A percentile compares a stretch with the other conserved stretches of the same genome.
These are phyloP conservation scores for Drosophila niveifrons DNA, from an alignment of 2,888 invertebrate genomes.

Conservation along the genomic window DNA sequence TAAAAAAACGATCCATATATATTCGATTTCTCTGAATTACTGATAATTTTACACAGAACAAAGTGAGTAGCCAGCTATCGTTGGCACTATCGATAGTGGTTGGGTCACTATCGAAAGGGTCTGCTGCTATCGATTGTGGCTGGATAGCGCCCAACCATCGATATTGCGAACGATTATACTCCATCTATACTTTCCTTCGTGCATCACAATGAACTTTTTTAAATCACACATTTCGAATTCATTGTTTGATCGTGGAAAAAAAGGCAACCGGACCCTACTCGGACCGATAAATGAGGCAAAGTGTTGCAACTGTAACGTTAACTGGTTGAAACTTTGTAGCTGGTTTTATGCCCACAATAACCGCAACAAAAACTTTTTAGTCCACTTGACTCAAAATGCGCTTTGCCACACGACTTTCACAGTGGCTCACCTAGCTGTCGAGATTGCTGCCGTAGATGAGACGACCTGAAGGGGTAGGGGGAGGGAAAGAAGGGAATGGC, in stretches of 20 bases:
- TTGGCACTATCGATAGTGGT: too few species aligned
- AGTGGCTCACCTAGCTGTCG: conserved; percentile 26
- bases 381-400: conserved; percentile 67
- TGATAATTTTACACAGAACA: too few species aligned
- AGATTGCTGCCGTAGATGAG: neutral
- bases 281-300: conserved; percentile 19
- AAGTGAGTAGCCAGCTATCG: too few species aligned
- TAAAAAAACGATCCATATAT: too few species aligned
- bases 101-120: too few species aligned
- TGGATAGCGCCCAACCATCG: too few species aligned
- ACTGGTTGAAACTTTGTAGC: conserved; percentile 65
- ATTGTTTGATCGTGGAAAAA: conserved; percentile 30
- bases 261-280: neutral
- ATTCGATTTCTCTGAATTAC: too few species aligned
- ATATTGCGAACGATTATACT: too few species aligned
- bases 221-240: neutral
- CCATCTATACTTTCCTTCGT: too few species aligned
- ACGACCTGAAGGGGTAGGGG: neutral
- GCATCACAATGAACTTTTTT: neutral
- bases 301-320: conserved; percentile 34
- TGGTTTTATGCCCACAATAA: conserved; percentile 61
- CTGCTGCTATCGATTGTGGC: too few species aligned
- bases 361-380: conserved; percentile 69
- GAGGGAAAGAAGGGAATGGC: neutral
- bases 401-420: conserved; percentile 48